Evolutionary conservation across 2,888 invertebrate species (phyloP).

Genomic region (Drosophila imparisetae): DNA sequence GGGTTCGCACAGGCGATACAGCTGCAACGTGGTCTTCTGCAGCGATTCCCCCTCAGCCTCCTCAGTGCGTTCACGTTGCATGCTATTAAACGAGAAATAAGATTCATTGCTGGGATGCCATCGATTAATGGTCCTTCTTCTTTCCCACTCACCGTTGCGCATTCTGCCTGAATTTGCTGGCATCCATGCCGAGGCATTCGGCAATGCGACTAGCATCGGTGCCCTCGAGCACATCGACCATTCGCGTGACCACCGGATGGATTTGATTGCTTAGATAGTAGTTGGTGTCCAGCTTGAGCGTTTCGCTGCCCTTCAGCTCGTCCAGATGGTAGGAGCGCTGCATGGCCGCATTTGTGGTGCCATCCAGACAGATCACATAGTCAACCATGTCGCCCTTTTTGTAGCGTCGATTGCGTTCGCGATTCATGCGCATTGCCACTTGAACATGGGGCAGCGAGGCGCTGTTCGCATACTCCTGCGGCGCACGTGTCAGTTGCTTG

Average conservation of each 20-base stretch:
- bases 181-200: constrained; percentile 92
- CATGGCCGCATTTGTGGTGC: constrained; percentile 90
- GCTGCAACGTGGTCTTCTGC: constrained; percentile 84
- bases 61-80: constrained; percentile 85
- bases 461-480: constrained; percentile 94
- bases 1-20: constrained; percentile 87
- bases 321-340: constrained; percentile 98
- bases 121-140: not conserved
- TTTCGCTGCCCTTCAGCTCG: constrained; percentile 90
- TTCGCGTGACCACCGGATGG: constrained; percentile 97
- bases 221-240: constrained; percentile 98
- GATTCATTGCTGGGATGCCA: not conserved
- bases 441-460: constrained; percentile 94
- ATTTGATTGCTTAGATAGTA: constrained; percentile 98
- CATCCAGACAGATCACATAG: constrained; percentile 97
- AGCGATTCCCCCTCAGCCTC: constrained; percentile 83
- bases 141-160: constrained; percentile 77
- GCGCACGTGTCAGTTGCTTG: constrained; percentile 97
- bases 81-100: constrained; percentile 29
- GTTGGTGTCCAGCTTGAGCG: constrained; percentile 91
- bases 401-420: constrained; percentile 91
- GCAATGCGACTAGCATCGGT: constrained; percentile 96
- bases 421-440: constrained; percentile 94
- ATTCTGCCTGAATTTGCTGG: constrained; percentile 84
- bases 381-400: constrained; percentile 97